phyloP scores from a whole-genome alignment of 92 coral and sea anemone species.

The Meandrina meandrites region DNA sequence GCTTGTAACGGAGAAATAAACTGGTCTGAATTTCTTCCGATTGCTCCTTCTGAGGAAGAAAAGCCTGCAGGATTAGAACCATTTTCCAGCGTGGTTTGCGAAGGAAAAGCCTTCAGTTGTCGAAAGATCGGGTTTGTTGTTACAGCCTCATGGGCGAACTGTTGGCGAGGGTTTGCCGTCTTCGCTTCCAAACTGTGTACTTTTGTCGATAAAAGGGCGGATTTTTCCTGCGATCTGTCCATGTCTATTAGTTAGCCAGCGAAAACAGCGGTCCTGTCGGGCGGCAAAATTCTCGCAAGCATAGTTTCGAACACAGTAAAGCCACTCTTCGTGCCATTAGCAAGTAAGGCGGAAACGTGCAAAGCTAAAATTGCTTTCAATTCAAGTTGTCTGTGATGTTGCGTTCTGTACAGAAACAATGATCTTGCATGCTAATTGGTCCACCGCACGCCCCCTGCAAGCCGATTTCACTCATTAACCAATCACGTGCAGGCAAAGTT shows the following conservation, averaged over 20 bases:
- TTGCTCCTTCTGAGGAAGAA: slow-evolving; percentile 33
- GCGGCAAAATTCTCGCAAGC: slow-evolving; percentile 66
- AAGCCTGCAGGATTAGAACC: slow-evolving; percentile 21
- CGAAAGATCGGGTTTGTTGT: slow-evolving; percentile 48
- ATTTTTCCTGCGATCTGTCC: slow-evolving; percentile 91
- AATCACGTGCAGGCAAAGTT: slow-evolving; percentile 72
- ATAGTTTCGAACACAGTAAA: slow-evolving; percentile 60
- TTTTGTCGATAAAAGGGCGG: slow-evolving; percentile 79
- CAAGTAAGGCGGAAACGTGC: slow-evolving; percentile 76
- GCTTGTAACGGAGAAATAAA: slow-evolving; percentile 62
- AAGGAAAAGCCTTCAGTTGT: slow-evolving; percentile 34
- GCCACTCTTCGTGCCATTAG: slow-evolving; percentile 46
- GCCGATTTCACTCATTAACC: slow-evolving; percentile 61
- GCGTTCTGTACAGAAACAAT: slow-evolving; percentile 84
- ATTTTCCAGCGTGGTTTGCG: slow-evolving; percentile 32
- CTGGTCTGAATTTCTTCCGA: slow-evolving; percentile 61
- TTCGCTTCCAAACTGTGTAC: slow-evolving; percentile 77
- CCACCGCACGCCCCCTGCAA: slow-evolving; percentile 81
- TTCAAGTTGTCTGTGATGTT: slow-evolving; percentile 67
- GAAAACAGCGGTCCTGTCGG: slow-evolving; percentile 44
- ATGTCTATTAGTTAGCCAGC: slow-evolving; percentile 48
- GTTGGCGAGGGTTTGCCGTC: slow-evolving; percentile 40
- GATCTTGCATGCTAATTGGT: slow-evolving; percentile 89
- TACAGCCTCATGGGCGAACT: slow-evolving; percentile 47
- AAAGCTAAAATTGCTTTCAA: slow-evolving; percentile 66